Percentiles rank a stretch among this genome's conserved stretches.
Conservation (phyloP, 2,888 invertebrate genomes). For the Cyaniris semiargus region DNA sequence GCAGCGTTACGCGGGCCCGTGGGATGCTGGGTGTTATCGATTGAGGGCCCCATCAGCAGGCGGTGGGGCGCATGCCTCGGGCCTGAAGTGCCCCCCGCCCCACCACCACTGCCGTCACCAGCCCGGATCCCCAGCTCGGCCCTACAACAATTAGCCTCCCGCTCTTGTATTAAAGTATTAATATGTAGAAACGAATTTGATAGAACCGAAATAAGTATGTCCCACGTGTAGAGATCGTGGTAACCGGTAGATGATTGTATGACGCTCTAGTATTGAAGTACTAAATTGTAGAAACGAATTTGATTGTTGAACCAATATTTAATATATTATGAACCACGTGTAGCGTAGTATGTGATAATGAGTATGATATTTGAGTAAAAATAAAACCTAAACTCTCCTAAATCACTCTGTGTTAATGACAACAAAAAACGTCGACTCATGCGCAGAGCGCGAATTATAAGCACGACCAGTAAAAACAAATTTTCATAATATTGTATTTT, state of each 20-base stretch:
- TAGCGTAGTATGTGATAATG: background rate
- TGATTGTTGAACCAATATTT: background rate
- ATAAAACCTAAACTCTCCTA: background rate
- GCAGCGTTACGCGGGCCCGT: slow-evolving; percentile 61
- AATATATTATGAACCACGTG: background rate
- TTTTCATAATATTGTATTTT: background rate
- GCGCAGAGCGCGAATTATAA: background rate
- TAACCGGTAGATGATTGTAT: background rate
- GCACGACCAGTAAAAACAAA: background rate
- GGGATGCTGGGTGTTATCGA: slow-evolving; percentile 69
- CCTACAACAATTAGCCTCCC: slow-evolving; percentile 13
- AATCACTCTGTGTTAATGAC: background rate
- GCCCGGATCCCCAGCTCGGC: slow-evolving; percentile 25
- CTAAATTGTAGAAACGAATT: background rate
- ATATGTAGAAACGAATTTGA: background rate
- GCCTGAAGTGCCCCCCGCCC: slow-evolving; percentile 41
- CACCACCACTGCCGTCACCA: slow-evolving; percentile 39
- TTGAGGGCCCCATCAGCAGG: slow-evolving; percentile 65
- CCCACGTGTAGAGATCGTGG: background rate
- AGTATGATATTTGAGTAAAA: background rate
- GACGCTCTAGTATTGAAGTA: background rate
- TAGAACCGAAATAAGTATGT: background rate
- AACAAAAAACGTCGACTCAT: background rate
- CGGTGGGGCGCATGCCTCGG: slow-evolving; percentile 56
- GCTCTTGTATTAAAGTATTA: background rate